Evolutionary conservation across 2,888 invertebrate genomes (phyloP).

Genomic region (Escarpia spicata): DNA sequence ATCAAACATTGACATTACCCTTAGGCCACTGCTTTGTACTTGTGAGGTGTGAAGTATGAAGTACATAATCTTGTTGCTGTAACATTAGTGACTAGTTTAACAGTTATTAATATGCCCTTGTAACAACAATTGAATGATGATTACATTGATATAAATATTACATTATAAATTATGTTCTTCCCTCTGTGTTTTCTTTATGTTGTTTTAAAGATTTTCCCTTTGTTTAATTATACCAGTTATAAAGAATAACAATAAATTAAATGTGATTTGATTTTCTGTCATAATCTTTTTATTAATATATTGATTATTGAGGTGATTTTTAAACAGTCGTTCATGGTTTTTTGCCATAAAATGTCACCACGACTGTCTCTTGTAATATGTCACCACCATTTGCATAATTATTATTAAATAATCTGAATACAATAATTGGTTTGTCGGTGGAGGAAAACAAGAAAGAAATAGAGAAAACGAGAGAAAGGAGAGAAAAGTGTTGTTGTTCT

Average conservation of each 20-base stretch:
- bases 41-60: not conserved
- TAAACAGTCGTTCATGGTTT: not conserved
- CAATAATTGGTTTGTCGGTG: too few relatives aligned
- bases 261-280: not conserved
- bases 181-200: too few relatives aligned
- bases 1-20: constrained; percentile 16
- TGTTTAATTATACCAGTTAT: too few relatives aligned
- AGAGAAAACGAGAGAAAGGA: too few relatives aligned
- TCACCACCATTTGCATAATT: not conserved
- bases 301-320: not conserved
- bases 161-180: not conserved
- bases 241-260: too few relatives aligned
- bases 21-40: not conserved
- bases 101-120: not conserved
- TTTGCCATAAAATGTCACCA: not conserved
- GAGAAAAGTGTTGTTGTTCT: too few relatives aligned
- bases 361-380: not conserved
- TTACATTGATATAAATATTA: not conserved
- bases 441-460: too few relatives aligned
- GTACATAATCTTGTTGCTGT: not conserved
- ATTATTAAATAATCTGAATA: not conserved
- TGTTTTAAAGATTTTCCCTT: too few relatives aligned
- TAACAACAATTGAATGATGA: not conserved
- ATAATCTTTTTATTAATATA: not conserved
- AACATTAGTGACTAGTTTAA: not conserved